A percentile compares a stretch with the other conserved stretches of the same genome.
Evolutionary conservation across 2,888 invertebrate genomes (phyloP).

Genomic region (Serrognathus titanus): DNA sequence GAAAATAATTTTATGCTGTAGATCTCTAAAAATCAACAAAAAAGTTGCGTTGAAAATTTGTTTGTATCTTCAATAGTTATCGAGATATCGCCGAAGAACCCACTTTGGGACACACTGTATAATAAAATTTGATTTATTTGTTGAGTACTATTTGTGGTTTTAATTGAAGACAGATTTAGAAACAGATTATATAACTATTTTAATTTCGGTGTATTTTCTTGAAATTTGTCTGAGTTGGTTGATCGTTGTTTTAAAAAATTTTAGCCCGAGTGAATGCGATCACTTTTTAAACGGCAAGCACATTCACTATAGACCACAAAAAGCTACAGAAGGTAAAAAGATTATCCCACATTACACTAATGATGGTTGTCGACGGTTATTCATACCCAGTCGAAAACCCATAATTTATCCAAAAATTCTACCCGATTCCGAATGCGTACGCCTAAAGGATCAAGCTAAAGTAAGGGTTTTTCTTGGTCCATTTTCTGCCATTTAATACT

Average conservation of each 20-base stretch:
- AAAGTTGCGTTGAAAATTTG: no score
- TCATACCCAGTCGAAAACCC: constrained; percentile 54
- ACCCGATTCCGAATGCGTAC: constrained; percentile 57
- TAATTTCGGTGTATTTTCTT: no score
- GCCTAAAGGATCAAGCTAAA: constrained; percentile 58
- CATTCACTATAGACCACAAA: constrained; percentile 40
- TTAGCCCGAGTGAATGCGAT: constrained; percentile 36
- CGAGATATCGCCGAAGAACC: no score
- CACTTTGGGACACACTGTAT: no score
- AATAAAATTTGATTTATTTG: no score
- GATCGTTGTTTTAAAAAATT: background rate
- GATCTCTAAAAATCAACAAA: no score
- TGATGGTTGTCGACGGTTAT: constrained; percentile 49
- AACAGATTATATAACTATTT: no score
- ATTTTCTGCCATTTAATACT: background rate
- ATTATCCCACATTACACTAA: constrained; percentile 30
- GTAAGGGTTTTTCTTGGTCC: constrained; percentile 37
- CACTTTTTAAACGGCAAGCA: constrained; percentile 39
- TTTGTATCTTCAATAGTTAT: no score
- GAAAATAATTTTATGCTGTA: no score
- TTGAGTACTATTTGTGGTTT: no score
- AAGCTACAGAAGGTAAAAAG: constrained; percentile 37
- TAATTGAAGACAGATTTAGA: no score
- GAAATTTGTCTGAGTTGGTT: no score
- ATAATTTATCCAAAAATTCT: constrained; percentile 59